Evolutionary conservation across 2,797 vertebrate species (phyloP), one percentile per base, ranked within the genome.

Genomic region (Coendou prehensilis): DNA sequence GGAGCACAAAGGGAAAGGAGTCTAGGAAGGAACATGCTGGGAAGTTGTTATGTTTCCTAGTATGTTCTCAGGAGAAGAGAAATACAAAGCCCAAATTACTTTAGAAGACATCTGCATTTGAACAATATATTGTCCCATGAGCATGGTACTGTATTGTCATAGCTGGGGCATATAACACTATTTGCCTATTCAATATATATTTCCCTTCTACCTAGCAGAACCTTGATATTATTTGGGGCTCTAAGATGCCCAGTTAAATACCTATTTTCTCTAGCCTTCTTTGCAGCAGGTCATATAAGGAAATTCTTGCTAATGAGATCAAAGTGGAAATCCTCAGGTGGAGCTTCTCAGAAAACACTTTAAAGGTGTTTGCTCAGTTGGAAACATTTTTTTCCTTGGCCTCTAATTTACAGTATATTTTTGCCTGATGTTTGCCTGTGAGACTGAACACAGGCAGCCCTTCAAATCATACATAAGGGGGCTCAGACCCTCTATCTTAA

Each of bases 1-100:
- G 22, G 37, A 95, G 67, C 22, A 93, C 17, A 86, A 87, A 84
- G 15, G 9, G 11, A 76, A 81, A 57, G 1, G 13, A 30, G 18
- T 85, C 61, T 28, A 59, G 45, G 18, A 84, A 82, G 52, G 4
- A 88, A 2, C 17, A 57, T 20, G 1, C n/a, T 73, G 71, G n/a
- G 30, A 33, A 95, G 33, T 81, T 64, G 69, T 82, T 92, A n/a
- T 28, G 2, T 37, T 92, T 95, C 50, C 79, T 82, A 59, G 17
- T 84, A 28, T 81, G 33, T 87, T 80, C 73, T 41, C 28, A 17
- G n/a, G 23, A 89, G 57, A 89, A 26, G 9, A 87, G 45, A 95
- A 84, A 54, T 90, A 56, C 71, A 63, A 91, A 92, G 61, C 80
- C 92, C 75, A 88, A 89, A 61, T 86, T 76, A 63, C 33, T 23